Evolutionary conservation across 2,113 vertebrate genomes (phyloP).

Genomic region (Peucedramus taeniatus): DNA sequence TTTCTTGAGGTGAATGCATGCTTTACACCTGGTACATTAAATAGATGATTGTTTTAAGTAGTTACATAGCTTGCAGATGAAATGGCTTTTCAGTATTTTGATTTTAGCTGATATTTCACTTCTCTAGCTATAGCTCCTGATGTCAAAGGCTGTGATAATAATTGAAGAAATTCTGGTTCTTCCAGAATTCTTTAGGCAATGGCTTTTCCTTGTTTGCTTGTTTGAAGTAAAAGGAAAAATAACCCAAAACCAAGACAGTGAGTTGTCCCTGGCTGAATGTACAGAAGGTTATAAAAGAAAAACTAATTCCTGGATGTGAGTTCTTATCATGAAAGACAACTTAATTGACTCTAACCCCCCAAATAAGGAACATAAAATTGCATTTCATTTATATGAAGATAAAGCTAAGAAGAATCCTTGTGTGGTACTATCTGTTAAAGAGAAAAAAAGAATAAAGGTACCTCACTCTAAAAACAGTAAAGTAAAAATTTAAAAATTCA

Average conservation of each 20-base stretch:
- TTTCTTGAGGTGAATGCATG: not conserved
- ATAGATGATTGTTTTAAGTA: not conserved
- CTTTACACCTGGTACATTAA: not conserved
- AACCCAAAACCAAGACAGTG: not conserved
- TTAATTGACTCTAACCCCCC: not conserved
- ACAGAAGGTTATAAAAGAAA: not conserved
- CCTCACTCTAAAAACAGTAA: not conserved
- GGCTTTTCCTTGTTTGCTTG: not conserved
- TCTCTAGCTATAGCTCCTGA: not conserved
- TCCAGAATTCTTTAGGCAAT: not conserved
- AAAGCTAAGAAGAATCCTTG: not conserved
- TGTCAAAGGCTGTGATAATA: not conserved
- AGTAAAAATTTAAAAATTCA: not conserved
- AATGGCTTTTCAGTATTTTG: not conserved
- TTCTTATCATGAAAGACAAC: not conserved
- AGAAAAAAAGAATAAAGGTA: not conserved
- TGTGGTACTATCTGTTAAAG: not conserved
- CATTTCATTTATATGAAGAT: not conserved
- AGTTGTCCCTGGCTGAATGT: not conserved
- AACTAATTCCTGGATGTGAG: not conserved
- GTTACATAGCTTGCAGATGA: not conserved
- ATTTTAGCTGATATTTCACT: not conserved
- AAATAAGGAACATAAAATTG: not conserved
- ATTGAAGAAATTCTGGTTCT: not conserved
- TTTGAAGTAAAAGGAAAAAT: not conserved